Percentiles rank a stretch among this genome's conserved stretches.
Evolutionary conservation across 37 sponge, comb jelly and placozoan genomes (phyloP).

Genomic region (Corticium candelabrum): DNA sequence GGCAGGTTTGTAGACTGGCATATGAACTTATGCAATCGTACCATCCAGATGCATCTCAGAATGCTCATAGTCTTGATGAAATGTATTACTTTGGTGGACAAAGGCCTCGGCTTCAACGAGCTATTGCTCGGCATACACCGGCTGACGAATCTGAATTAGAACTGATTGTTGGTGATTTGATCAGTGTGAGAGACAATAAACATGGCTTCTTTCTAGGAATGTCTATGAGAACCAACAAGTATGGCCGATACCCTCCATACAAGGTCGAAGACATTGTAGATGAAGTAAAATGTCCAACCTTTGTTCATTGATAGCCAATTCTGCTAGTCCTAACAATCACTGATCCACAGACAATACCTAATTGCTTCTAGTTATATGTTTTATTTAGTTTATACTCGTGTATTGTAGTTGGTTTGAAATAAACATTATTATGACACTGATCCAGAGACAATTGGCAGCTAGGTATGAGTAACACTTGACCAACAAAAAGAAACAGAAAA

Average conservation of each 20-base stretch:
- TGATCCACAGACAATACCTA: too few species aligned
- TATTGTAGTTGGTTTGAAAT: too few species aligned
- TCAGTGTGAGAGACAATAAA: constrained; percentile 64
- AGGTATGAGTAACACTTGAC: too few species aligned
- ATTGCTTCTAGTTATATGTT: too few species aligned
- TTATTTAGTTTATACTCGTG: too few species aligned
- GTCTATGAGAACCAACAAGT: background rate
- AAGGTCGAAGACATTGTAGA: constrained; percentile 49
- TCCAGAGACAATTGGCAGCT: too few species aligned
- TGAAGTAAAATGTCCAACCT: constrained; percentile 47
- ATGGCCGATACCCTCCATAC: constrained; percentile 52
- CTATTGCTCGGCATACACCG: constrained; percentile 10
- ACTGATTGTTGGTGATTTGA: constrained; percentile 43
- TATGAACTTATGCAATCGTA: constrained; percentile 75
- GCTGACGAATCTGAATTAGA: constrained; percentile 1
- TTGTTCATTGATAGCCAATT: too few species aligned
- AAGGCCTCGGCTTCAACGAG: constrained; percentile 40
- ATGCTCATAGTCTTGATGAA: constrained; percentile 65
- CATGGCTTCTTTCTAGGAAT: constrained; percentile 52
- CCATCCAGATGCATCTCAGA: constrained; percentile 60
- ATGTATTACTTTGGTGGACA: constrained; percentile 79
- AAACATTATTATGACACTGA: too few species aligned
- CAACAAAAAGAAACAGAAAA: too few species aligned
- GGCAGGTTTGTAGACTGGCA: constrained; percentile 68
- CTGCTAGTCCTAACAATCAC: too few species aligned